Base-by-base conservation (phyloP, 1,140 invertebrate genomes). In the Meloidogyne chitwoodi region DNA sequence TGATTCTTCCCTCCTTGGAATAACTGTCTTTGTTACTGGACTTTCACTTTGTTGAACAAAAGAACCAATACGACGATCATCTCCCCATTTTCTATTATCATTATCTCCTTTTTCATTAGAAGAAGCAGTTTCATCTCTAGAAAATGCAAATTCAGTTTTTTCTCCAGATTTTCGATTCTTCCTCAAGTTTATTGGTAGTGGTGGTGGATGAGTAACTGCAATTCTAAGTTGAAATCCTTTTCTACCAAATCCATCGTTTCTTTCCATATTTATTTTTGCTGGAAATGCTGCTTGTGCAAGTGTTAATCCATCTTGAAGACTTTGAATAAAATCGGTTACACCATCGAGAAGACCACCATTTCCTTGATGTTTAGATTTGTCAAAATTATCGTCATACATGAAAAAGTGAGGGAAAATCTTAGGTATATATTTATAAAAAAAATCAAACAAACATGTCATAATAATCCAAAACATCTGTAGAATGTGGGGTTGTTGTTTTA, bases 361-460 rank as follows among this genome's bases (percentile, higher is more conserved):
- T 61, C 81, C 81, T 6, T 74, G 74, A 44, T 82, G 81, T 41
- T 81, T 82, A 31, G 81, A 75, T 48, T 83, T 83, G 63, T 82
- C 82, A 29, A 82, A 82, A 62, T 82, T 83, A n/a, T 82, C 81
- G 56, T 84, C 83, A 64, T 83, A 75, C 74, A 75, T 75, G 26
- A 31, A 73, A 73, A 14, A n/a, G 2, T 24, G 12, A 31, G 6
- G 41, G 14, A 73, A 72, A 41, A 41, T 26, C 22, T 6, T 22
- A 8, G 8, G n/a, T 10, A 29, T 67, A 41, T 67, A 8, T 22
- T 0, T 12, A 66, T 0, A 41, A 34, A 2, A 16, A 3, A 41
- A 31, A 68, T 16, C 29, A 12, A 22, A 64, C 71, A 61, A 61
- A 81, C 76, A 82, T 70, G 68, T 82, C 81, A 34, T 82, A 82